Evolutionary conservation across 2,888 invertebrate species (phyloP).

Genomic region (Ormyrus labotus): DNA sequence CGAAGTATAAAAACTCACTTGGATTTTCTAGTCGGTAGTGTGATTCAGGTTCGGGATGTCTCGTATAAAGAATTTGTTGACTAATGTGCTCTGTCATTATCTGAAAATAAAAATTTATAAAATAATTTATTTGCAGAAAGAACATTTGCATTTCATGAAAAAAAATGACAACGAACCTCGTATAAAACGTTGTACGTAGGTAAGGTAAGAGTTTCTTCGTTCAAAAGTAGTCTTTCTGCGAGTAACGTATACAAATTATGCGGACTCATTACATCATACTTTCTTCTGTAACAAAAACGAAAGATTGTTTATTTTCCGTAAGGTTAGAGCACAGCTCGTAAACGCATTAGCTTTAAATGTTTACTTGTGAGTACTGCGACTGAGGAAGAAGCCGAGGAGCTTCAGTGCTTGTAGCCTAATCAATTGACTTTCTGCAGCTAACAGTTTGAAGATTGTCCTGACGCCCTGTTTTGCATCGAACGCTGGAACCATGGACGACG

Average conservation of each 20-base stretch:
- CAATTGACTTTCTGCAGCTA: constrained; percentile 96
- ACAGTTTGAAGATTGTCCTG: constrained; percentile 95
- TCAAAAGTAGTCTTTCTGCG: constrained; percentile 92
- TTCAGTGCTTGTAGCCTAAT: constrained; percentile 97
- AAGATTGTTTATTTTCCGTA: constrained; percentile 16
- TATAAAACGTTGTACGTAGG: constrained; percentile 99
- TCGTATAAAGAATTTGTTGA: constrained; percentile 94
- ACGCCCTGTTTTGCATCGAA: constrained; percentile 99
- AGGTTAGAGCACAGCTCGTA: background rate
- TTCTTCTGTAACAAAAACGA: constrained; percentile 82
- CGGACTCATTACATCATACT: constrained; percentile 99
- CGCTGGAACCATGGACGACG: constrained; percentile 98
- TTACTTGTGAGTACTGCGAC: constrained; percentile 98
- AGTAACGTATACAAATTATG: constrained; percentile 98
- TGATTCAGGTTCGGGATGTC: constrained; percentile 96
- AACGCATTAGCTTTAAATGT: constrained; percentile 64
- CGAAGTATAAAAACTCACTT: constrained; percentile 81
- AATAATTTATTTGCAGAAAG: constrained; percentile 13
- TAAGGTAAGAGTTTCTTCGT: constrained; percentile 92
- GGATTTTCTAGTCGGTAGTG: constrained; percentile 97
- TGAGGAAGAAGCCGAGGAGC: constrained; percentile 97
- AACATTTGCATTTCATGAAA: background rate
- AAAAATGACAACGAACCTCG: constrained; percentile 79
- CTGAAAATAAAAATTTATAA: constrained; percentile 70
- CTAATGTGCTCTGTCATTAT: constrained; percentile 98